Percentiles rank a stretch among this genome's conserved stretches.
Evolutionary conservation across 2,888 invertebrate species (phyloP).

Genomic region (Rhodophaea formosa): DNA sequence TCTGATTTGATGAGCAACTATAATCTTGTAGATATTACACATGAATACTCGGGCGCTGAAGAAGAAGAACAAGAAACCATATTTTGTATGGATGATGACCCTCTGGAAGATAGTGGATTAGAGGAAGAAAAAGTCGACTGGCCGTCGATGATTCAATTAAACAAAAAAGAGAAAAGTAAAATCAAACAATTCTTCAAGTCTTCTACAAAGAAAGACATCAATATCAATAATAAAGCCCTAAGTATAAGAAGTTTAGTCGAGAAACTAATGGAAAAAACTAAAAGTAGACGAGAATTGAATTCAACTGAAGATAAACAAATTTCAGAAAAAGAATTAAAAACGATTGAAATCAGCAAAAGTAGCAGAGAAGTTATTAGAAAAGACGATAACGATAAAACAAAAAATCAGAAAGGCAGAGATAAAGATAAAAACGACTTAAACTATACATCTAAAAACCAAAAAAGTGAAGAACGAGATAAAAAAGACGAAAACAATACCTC

Average conservation of each 20-base stretch:
- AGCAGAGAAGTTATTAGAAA: not conserved
- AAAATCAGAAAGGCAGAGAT: not conserved
- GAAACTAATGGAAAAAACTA: not conserved
- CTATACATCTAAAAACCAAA: not conserved
- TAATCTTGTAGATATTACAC: conserved; percentile 49
- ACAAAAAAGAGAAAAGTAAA: conserved; percentile 37
- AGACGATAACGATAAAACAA: not conserved
- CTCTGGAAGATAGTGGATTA: conserved; percentile 27
- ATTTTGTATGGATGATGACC: conserved; percentile 28
- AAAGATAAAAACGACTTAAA: conserved; percentile 10
- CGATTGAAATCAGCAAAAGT: conserved; percentile 1
- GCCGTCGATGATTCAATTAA: conserved; percentile 47
- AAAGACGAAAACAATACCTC: conserved; percentile 1
- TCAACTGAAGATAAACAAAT: not conserved
- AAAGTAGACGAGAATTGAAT: not conserved
- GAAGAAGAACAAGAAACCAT: conserved; percentile 29
- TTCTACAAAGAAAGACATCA: conserved; percentile 29
- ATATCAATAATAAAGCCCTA: conserved; percentile 10
- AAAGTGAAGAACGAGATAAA: too few species aligned
- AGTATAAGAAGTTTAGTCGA: conserved; percentile 12
- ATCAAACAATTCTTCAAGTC: conserved; percentile 43
- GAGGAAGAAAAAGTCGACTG: conserved; percentile 32
- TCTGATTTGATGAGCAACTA: conserved; percentile 58
- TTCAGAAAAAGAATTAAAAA: not conserved
- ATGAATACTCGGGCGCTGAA: conserved; percentile 28